Conservation (phyloP, 1,140 invertebrate species). For the Lepidurus arcticus region DNA sequence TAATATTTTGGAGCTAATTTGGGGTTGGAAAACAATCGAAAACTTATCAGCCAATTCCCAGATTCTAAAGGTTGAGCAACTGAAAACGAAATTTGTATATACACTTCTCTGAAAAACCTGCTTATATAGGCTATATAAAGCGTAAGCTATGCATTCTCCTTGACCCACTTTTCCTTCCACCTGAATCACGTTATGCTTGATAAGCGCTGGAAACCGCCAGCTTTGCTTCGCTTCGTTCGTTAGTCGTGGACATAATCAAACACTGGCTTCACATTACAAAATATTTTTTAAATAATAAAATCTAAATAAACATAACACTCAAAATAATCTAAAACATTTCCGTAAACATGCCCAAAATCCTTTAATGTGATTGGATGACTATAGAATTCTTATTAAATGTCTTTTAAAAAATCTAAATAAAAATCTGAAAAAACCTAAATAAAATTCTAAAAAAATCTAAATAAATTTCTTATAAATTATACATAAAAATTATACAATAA, state of each 20-base stretch:
- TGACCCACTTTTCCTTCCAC: conserved; percentile 21
- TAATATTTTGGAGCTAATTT: neutral
- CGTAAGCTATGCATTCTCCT: neutral
- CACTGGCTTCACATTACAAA: neutral
- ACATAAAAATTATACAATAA: too few species aligned
- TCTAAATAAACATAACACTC: neutral
- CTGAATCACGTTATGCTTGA: conserved; percentile 21
- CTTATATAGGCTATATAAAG: neutral
- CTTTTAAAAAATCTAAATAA: too few species aligned
- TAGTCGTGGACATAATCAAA: neutral
- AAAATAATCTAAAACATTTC: neutral
- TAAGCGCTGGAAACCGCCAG: neutral
- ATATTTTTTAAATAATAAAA: neutral
- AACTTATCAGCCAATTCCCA: neutral
- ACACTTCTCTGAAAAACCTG: neutral
- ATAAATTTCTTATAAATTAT: too few species aligned
- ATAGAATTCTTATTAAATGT: too few species aligned
- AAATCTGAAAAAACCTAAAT: too few species aligned
- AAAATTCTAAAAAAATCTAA: too few species aligned
- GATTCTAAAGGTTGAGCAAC: neutral
- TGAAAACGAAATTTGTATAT: neutral
- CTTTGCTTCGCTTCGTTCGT: neutral
- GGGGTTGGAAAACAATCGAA: neutral
- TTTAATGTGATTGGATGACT: neutral
- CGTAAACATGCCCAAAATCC: neutral